A percentile compares a stretch with the other conserved stretches of the same genome.
These are phyloP conservation scores for Leucozona laternaria DNA, from an alignment of 2,888 invertebrate species.

Conservation along the genomic window DNA sequence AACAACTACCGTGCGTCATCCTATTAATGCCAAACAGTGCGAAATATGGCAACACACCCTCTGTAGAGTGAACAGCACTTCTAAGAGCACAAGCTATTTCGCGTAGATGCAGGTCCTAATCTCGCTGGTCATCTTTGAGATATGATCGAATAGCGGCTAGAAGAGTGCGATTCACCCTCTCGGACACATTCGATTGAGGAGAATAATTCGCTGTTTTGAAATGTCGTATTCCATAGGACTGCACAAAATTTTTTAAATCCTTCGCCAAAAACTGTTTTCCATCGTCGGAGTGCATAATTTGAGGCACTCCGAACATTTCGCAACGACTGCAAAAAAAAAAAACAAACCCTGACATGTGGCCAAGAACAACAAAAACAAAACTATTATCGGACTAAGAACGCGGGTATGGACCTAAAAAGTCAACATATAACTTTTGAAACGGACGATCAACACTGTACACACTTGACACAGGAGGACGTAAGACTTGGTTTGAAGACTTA, in stretches of 20 bases:
- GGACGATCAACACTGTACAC: too few relatives aligned
- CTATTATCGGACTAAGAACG: too few relatives aligned
- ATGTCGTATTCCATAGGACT: neutral
- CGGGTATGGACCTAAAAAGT: too few relatives aligned
- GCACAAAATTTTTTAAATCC: slow-evolving; percentile 60
- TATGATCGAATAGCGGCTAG: slow-evolving; percentile 77
- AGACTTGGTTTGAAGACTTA: too few relatives aligned
- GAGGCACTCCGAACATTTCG: slow-evolving; percentile 20
- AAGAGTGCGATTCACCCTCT: too few relatives aligned
- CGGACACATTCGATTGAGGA: too few relatives aligned
- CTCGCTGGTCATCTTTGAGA: slow-evolving; percentile 59
- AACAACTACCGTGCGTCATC: slow-evolving; percentile 1
- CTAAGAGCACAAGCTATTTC: slow-evolving; percentile 56
- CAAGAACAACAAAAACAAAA: too few relatives aligned
- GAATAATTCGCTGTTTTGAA: slow-evolving; percentile 66
- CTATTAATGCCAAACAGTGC: slow-evolving; percentile 48
- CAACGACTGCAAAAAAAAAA: too few relatives aligned
- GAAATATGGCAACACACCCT: slow-evolving; percentile 50
- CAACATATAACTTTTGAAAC: too few relatives aligned
- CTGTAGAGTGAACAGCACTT: slow-evolving; percentile 41
- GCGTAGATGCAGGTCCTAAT: slow-evolving; percentile 63
- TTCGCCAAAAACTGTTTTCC: slow-evolving; percentile 76
- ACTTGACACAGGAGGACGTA: too few relatives aligned
- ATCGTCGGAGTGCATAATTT: slow-evolving; percentile 75
- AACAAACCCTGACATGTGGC: too few relatives aligned